Percentiles rank a stretch among this genome's conserved stretches.
Evolutionary conservation across 2,888 invertebrate species (phyloP).

Genomic region (Tetramorium bicarinatum): DNA sequence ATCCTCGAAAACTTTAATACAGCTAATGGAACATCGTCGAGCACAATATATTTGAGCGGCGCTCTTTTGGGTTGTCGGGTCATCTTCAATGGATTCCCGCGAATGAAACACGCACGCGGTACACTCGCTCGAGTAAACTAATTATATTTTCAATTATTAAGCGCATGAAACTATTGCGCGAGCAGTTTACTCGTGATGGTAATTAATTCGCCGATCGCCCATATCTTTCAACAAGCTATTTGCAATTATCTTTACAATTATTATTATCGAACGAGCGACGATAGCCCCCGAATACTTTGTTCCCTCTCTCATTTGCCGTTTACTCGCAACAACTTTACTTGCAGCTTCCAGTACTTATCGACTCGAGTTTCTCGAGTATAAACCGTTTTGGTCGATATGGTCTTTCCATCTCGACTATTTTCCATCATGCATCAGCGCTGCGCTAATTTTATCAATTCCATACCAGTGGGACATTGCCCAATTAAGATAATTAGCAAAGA

Average conservation of each 20-base stretch:
- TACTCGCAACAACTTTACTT: conserved; percentile 25
- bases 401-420: conserved; percentile 11
- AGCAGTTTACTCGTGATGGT: not conserved
- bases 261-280: conserved; percentile 68
- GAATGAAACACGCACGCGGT: not conserved
- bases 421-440: not conserved
- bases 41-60: not conserved
- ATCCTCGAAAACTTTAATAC: conserved; percentile 46
- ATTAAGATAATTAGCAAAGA: conserved; percentile 34
- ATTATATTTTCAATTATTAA: conserved; percentile 25
- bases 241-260: conserved; percentile 55
- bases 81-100: conserved; percentile 32
- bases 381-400: conserved; percentile 5
- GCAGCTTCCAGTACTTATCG: conserved; percentile 9
- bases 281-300: conserved; percentile 61
- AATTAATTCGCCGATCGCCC: conserved; percentile 23
- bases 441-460: conserved; percentile 21
- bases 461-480: not conserved
- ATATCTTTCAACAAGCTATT: conserved; percentile 21
- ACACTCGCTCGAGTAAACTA: not conserved
- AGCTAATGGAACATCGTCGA: conserved; percentile 42
- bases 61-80: not conserved
- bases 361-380: conserved; percentile 6
- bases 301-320: conserved; percentile 64
- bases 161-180: conserved; percentile 1